Evolutionary conservation across 2,113 vertebrate genomes (phyloP).

Genomic region (Sylvietta virens): DNA sequence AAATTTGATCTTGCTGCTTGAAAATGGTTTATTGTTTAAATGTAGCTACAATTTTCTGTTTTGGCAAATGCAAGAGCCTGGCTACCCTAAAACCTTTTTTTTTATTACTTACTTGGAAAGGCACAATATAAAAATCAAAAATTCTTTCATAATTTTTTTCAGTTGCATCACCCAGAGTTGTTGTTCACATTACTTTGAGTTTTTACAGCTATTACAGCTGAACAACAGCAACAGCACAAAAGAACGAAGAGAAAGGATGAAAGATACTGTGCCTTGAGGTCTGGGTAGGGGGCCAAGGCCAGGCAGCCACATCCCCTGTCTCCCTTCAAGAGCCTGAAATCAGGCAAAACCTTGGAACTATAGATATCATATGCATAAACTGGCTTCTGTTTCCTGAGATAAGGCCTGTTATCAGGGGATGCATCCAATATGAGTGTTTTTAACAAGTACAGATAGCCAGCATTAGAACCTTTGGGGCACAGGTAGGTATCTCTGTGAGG

Average conservation of each 20-base stretch:
- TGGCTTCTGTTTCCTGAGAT: neutral
- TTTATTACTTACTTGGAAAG: neutral
- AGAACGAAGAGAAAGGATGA: neutral
- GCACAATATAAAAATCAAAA: neutral
- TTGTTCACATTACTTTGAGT: neutral
- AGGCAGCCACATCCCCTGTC: neutral
- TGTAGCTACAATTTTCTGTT: neutral
- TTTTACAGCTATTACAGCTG: neutral
- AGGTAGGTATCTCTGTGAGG: rapidly evolving
- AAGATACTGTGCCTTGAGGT: neutral
- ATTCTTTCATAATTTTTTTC: neutral
- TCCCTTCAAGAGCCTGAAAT: neutral
- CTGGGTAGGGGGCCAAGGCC: neutral
- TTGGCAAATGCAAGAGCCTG: neutral
- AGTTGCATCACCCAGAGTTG: neutral
- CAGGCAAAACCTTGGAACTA: neutral
- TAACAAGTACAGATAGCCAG: neutral
- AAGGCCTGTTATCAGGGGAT: rapidly evolving
- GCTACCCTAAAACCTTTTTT: neutral
- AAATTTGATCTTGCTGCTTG: neutral
- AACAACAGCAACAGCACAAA: neutral
- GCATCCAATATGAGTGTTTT: neutral
- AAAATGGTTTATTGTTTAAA: neutral
- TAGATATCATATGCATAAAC: neutral
- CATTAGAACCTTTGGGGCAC: neutral